phyloP scores from a whole-genome alignment of 2,888 invertebrate species.

The Cloeon dipterum region DNA sequence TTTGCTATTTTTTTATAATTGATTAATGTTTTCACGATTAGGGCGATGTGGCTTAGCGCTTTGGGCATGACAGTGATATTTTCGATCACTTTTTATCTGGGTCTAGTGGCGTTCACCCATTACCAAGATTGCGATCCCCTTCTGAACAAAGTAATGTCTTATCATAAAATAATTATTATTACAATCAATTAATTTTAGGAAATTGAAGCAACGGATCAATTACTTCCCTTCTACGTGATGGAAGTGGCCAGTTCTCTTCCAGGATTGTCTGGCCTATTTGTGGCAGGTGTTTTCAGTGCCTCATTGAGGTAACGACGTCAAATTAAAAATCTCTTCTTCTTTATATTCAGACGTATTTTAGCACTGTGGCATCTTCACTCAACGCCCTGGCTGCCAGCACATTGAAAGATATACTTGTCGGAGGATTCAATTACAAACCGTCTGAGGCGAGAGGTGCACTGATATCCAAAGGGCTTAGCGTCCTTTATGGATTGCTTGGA shows the following conservation, averaged over 20 bases:
- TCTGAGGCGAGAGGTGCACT: slow-evolving; percentile 53
- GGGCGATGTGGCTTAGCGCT: slow-evolving; percentile 53
- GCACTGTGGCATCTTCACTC: slow-evolving; percentile 86
- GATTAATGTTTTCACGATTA: slow-evolving; percentile 12
- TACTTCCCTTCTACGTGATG: slow-evolving; percentile 78
- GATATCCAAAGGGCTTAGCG: slow-evolving; percentile 40
- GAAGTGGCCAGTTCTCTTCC: slow-evolving; percentile 47
- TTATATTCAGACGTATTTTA: too few species aligned
- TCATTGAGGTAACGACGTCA: slow-evolving; percentile 87
- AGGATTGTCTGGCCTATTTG: slow-evolving; percentile 79
- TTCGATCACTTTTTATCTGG: slow-evolving; percentile 67
- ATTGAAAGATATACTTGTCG: slow-evolving; percentile 63
- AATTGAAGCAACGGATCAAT: slow-evolving; percentile 62
- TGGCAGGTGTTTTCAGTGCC: slow-evolving; percentile 87
- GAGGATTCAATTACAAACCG: slow-evolving; percentile 43
- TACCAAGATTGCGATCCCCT: slow-evolving; percentile 73
- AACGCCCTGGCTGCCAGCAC: slow-evolving; percentile 83
- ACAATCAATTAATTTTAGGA: too few species aligned
- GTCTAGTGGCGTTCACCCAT: slow-evolving; percentile 59
- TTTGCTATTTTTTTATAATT: not conserved
- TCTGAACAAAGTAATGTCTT: slow-evolving; percentile 20
- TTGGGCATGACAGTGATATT: slow-evolving; percentile 54
- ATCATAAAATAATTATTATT: too few species aligned
- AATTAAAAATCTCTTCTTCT: too few species aligned
- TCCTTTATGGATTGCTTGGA: slow-evolving; percentile 47